Evolutionary conservation across 2,888 invertebrate species (phyloP).

Genomic region (Theretra japonica): DNA sequence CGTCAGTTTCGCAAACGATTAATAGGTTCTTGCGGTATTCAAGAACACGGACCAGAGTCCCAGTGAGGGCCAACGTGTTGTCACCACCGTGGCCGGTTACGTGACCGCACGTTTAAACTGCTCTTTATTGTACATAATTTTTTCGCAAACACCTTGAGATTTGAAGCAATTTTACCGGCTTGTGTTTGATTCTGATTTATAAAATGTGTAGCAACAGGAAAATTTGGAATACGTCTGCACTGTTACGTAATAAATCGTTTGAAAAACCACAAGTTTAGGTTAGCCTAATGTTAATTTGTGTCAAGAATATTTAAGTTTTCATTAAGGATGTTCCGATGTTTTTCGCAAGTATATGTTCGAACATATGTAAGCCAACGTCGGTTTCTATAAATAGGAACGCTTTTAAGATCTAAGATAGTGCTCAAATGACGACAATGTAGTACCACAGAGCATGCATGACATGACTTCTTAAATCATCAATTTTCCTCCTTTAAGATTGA

Average conservation of each 20-base stretch:
- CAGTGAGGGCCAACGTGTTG: constrained; percentile 64
- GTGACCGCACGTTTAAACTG: constrained; percentile 67
- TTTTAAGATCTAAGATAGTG: background rate
- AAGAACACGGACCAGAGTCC: constrained; percentile 61
- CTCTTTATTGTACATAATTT: constrained; percentile 60
- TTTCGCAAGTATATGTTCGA: background rate
- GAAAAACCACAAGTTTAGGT: background rate
- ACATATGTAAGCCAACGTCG: background rate
- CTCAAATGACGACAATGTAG: background rate
- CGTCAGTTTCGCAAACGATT: constrained; percentile 62
- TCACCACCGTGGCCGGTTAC: constrained; percentile 59
- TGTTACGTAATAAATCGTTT: background rate
- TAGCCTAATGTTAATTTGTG: background rate
- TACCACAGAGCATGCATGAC: background rate
- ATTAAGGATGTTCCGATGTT: background rate
- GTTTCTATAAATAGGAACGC: background rate
- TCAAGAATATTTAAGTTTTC: no score
- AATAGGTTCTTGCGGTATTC: constrained; percentile 57
- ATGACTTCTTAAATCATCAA: background rate
- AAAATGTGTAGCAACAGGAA: background rate
- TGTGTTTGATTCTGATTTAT: background rate
- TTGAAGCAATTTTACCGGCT: constrained; percentile 42
- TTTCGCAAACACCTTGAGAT: constrained; percentile 60
- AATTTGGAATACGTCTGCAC: background rate
- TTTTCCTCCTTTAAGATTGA: background rate